These are phyloP conservation scores for Loriculus beryllinus DNA, from an alignment of 2,797 vertebrate species.

Conservation along the genomic window DNA sequence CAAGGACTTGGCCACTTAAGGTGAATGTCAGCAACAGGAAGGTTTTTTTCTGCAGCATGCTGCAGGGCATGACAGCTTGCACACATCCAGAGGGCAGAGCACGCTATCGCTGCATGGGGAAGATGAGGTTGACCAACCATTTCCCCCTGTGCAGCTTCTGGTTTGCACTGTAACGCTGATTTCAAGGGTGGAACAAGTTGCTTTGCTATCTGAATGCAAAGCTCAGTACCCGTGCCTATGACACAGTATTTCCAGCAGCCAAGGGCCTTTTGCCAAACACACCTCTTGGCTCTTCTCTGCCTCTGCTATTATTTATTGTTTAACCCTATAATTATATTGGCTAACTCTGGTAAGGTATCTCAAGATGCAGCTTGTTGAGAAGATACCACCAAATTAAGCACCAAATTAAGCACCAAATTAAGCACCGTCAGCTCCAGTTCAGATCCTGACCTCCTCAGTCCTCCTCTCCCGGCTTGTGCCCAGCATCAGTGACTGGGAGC, in stretches of 20 bases:
- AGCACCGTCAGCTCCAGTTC: not conserved
- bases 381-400: not conserved
- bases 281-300: not conserved
- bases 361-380: constrained; percentile 33
- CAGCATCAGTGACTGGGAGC: not conserved
- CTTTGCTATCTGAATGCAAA: not conserved
- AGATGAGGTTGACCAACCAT: not conserved
- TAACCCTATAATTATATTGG: not conserved
- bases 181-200: constrained; percentile 7
- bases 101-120: not conserved
- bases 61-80: not conserved
- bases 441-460: not conserved
- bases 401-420: not conserved
- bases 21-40: not conserved
- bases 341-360: not conserved
- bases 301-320: constrained; percentile 14
- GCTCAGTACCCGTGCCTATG: not conserved
- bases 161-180: not conserved
- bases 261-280: constrained; percentile 27
- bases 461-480: not conserved
- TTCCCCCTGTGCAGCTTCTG: not conserved
- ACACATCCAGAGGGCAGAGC: not conserved
- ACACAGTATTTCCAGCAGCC: constrained; percentile 59
- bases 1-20: not conserved
- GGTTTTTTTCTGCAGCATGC: not conserved